Evolutionary conservation across 2,113 vertebrate species (phyloP), one percentile per base, ranked within the genome.

Genomic region (Pseudorhombus dupliciocellatus): DNA sequence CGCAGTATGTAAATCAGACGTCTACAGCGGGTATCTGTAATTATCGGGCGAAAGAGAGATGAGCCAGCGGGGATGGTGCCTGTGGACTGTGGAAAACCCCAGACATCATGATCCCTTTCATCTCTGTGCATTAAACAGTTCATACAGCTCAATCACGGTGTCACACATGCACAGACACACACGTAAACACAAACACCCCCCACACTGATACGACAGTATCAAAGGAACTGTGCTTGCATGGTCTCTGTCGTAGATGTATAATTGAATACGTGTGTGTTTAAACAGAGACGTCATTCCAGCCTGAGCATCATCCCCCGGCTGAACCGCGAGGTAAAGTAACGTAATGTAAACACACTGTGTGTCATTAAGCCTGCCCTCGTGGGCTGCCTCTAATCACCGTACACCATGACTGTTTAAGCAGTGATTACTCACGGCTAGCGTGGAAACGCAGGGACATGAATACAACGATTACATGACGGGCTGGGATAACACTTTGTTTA

Each of bases 51-150:
- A 50, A 50, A 73, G 50, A 62, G 20, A 69, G 73, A 65, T 63
- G 69, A 70, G 68, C 56, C 22, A 1, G 5, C 15, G 34, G 52
- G 71, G 51, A 58, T 11, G 61, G 34, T 57, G 78, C 68, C 73
- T 73, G 78, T 26, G 12, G 73, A 3, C 66, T 34, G 44, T 44
- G 66, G 12, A 44, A 71, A 24, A 61, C 12, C 59, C 54, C 52
- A 60, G 70, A 50, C 62, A 40, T 69, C 62, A 40, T 4, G n/a
- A 21, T 59, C 68, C 76, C 80, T 89, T 88, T 90, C 64, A 87
- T 89, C 80, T 79, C 77, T 16, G 10, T 58, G 73, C 70, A 66
- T 73, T 85, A 85, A 80, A 88, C 85, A 71, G 78, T 88, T 87
- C 77, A 84, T 73, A 77, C 73, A 78, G 69, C 58, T 75, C 62